Percentiles rank a stretch among this genome's conserved stretches.
These are phyloP conservation scores for Melanostoma scalare DNA, from an alignment of 2,888 invertebrate species.

Conservation along the genomic window DNA sequence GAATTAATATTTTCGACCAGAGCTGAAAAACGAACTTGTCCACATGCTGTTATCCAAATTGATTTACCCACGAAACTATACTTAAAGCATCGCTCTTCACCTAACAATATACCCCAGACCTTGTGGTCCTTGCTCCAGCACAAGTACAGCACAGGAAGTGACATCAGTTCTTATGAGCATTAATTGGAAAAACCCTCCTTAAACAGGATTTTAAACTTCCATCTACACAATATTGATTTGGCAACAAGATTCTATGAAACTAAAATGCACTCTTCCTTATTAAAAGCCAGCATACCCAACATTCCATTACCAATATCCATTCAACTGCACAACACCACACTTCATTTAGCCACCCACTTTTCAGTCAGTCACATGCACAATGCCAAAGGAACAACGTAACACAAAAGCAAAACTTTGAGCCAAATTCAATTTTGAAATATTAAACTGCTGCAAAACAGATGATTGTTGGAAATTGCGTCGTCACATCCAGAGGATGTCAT, in stretches of 20 bases:
- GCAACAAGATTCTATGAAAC: slow-evolving; percentile 6
- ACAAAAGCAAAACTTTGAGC: slow-evolving; percentile 48
- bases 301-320: slow-evolving; percentile 9
- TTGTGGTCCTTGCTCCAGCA: background rate
- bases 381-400: slow-evolving; percentile 36
- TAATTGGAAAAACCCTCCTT: slow-evolving; percentile 39
- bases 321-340: background rate
- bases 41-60: too few relatives aligned
- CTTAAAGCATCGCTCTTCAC: too few relatives aligned
- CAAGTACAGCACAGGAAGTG: background rate
- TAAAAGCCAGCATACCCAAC: slow-evolving; percentile 31
- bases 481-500: slow-evolving; percentile 51
- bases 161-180: slow-evolving; percentile 2
- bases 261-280: slow-evolving; percentile 31
- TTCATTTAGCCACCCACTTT: background rate
- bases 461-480: slow-evolving; percentile 64
- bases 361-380: slow-evolving; percentile 53
- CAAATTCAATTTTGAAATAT: slow-evolving; percentile 64
- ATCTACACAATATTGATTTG: slow-evolving; percentile 24
- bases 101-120: too few relatives aligned
- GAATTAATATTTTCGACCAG: too few relatives aligned
- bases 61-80: too few relatives aligned
- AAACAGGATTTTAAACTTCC: slow-evolving; percentile 17
- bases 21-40: too few relatives aligned
- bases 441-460: slow-evolving; percentile 58